Evolutionary conservation across 2,888 invertebrate species (phyloP).

Genomic region (Eremobia ochroleuca): DNA sequence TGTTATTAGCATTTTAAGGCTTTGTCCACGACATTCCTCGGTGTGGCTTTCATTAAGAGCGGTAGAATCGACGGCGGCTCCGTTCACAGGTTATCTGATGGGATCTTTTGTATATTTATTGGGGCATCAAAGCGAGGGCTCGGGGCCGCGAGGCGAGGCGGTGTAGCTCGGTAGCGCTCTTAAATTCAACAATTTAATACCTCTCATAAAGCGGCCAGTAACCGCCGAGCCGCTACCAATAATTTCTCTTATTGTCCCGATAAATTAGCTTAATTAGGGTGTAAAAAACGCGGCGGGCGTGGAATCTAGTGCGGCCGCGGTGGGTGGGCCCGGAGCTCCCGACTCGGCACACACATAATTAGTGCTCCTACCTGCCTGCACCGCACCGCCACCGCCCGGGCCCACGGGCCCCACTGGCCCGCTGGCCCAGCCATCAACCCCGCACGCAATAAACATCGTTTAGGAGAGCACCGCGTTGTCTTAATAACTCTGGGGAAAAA

Average conservation of each 20-base stretch:
- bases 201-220: conserved; percentile 86
- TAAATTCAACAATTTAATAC: conserved; percentile 86
- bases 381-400: not conserved
- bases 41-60: conserved; percentile 77
- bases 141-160: conserved; percentile 47
- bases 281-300: conserved; percentile 86
- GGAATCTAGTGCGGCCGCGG: conserved; percentile 86
- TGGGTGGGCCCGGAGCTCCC: conserved; percentile 81
- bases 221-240: conserved; percentile 79
- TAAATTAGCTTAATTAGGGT: conserved; percentile 91
- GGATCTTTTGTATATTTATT: conserved; percentile 87
- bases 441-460: conserved; percentile 3
- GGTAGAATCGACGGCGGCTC: conserved; percentile 67
- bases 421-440: not conserved
- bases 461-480: not conserved
- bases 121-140: conserved; percentile 78
- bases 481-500: not conserved
- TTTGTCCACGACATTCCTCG: conserved; percentile 78
- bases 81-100: conserved; percentile 81
- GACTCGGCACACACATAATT: conserved; percentile 55
- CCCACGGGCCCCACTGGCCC: not conserved
- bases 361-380: conserved; percentile 40
- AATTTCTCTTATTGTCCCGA: conserved; percentile 89
- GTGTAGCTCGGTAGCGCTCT: conserved; percentile 89
- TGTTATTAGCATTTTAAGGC: conserved; percentile 81